These are phyloP conservation scores for Macrostomum cliftonense DNA, from an alignment of 2,888 invertebrate genomes.

Conservation along the genomic window DNA sequence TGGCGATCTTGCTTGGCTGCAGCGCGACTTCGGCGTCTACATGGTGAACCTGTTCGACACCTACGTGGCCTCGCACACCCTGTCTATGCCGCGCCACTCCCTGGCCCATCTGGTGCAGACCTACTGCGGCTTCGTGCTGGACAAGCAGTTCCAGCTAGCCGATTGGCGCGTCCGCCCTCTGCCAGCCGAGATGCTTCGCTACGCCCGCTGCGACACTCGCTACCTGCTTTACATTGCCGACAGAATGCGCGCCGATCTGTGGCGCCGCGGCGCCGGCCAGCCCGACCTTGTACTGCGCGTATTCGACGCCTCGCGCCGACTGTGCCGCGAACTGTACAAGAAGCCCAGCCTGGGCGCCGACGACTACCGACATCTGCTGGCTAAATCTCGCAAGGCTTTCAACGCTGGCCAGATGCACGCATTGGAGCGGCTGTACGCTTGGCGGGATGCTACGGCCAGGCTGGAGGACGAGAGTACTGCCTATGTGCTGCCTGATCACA, in stretches of 20 bases:
- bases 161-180: conserved; percentile 84
- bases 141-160: conserved; percentile 78
- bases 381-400: conserved; percentile 47
- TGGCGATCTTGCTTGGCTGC: conserved; percentile 72
- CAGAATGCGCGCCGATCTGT: conserved; percentile 53
- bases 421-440: conserved; percentile 57
- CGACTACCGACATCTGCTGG: no score
- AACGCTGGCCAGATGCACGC: conserved; percentile 67
- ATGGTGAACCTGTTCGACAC: conserved; percentile 94
- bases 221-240: conserved; percentile 75
- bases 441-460: conserved; percentile 69
- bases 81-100: conserved; percentile 53
- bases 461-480: conserved; percentile 71
- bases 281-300: no score
- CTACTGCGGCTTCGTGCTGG: conserved; percentile 57
- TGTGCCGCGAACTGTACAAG: no score
- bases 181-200: conserved; percentile 55
- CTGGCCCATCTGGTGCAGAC: conserved; percentile 53
- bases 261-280: conserved; percentile 33
- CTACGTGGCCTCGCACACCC: conserved; percentile 58
- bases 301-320: no score
- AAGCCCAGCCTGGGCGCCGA: no score
- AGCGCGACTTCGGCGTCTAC: conserved; percentile 79
- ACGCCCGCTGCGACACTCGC: conserved; percentile 84
- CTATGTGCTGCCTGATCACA: conserved; percentile 16